These are phyloP conservation scores for Cerastis rubricosa DNA, from an alignment of 2,888 invertebrate species.

Conservation along the genomic window DNA sequence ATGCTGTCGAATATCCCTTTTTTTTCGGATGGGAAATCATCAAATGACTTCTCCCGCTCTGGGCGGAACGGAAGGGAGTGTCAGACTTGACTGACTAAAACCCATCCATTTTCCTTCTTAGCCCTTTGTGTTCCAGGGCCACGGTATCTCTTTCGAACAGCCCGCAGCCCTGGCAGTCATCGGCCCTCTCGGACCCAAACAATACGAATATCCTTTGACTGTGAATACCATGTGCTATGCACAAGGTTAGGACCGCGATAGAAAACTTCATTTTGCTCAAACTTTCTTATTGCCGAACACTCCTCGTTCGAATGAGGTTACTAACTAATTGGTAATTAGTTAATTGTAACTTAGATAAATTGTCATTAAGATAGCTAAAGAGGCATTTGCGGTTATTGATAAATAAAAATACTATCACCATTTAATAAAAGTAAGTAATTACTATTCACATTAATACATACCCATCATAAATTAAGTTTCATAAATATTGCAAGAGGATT, in stretches of 20 bases:
- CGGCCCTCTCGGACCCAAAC: too few relatives aligned
- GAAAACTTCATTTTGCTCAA: conserved; percentile 34
- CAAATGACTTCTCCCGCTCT: too few relatives aligned
- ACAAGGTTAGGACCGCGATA: conserved; percentile 26
- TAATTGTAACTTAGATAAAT: conserved; percentile 20
- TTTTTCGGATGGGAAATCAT: too few relatives aligned
- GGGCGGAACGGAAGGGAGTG: too few relatives aligned
- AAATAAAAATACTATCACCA: not conserved
- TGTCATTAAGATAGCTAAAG: conserved; percentile 16
- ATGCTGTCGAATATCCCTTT: conserved; percentile 10
- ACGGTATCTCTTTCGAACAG: too few relatives aligned
- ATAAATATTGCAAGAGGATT: not conserved
- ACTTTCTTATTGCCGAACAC: not conserved
- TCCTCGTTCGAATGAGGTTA: not conserved
- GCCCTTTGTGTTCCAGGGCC: too few relatives aligned
- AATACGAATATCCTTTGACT: too few relatives aligned
- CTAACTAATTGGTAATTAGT: conserved; percentile 24
- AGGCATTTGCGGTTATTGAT: conserved; percentile 15
- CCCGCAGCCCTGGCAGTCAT: too few relatives aligned
- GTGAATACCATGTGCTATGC: conserved; percentile 37
- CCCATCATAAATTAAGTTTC: not conserved
- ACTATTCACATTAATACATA: not conserved
- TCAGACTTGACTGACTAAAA: too few relatives aligned
- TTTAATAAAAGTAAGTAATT: conserved; percentile 7
- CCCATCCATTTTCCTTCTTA: too few relatives aligned